A percentile compares a stretch with the other conserved stretches of the same genome.
Conservation (phyloP, 2,888 invertebrate genomes). For the Tetramorium bicarinatum region DNA sequence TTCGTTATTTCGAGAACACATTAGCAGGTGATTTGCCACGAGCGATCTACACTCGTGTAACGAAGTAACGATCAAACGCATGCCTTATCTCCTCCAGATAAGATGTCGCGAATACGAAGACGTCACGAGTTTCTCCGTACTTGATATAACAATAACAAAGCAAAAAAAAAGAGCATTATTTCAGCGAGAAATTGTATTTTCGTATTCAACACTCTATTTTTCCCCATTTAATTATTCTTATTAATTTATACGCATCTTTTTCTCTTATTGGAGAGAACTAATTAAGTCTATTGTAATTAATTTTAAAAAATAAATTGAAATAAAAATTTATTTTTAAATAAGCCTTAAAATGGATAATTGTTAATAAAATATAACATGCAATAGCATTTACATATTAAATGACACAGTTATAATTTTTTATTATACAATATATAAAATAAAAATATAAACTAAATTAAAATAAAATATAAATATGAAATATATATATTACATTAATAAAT, state of each 20-base stretch:
- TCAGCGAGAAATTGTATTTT: conserved; percentile 23
- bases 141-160: conserved; percentile 51
- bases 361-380: neutral
- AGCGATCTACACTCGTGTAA: conserved; percentile 9
- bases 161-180: conserved; percentile 2
- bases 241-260: neutral
- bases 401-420: neutral
- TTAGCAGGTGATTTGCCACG: conserved; percentile 48
- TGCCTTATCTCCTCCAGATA: conserved; percentile 63
- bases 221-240: neutral
- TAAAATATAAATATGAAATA: neutral
- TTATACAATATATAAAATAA: neutral
- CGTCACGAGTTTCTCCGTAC: conserved; percentile 17
- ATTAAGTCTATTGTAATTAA: conserved; percentile 9
- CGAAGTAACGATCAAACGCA: conserved; percentile 54
- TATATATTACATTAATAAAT: neutral
- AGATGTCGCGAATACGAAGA: conserved; percentile 44
- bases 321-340: neutral
- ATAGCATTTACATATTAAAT: neutral
- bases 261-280: neutral
- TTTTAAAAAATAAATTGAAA: neutral
- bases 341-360: neutral
- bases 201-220: neutral
- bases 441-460: neutral
- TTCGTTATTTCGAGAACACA: conserved; percentile 30